These are phyloP conservation scores for Malthinus flaveolus DNA, from an alignment of 2,888 invertebrate genomes.

Conservation along the genomic window DNA sequence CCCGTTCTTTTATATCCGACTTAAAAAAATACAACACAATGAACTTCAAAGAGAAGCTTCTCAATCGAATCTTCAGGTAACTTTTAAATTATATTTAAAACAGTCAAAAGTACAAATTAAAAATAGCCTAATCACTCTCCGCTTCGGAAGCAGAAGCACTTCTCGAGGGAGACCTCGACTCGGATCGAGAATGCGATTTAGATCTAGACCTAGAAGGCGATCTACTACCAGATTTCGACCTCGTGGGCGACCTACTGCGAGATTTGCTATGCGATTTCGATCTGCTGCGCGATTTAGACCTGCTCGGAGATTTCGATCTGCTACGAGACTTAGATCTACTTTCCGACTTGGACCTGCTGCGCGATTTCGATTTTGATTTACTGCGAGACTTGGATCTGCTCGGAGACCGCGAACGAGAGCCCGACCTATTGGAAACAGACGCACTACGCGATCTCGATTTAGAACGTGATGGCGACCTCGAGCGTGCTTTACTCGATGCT, in stretches of 20 bases:
- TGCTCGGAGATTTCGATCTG: conserved; percentile 40
- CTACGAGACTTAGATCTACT: conserved; percentile 43
- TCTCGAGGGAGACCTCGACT: conserved; percentile 29
- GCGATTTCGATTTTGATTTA: conserved; percentile 44
- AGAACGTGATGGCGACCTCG: conserved; percentile 46
- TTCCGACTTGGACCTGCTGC: conserved; percentile 43
- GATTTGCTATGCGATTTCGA: conserved; percentile 45
- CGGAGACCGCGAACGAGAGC: conserved; percentile 37
- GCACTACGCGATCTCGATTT: conserved; percentile 48
- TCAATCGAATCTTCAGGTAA: conserved; percentile 62
- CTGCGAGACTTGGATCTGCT: conserved; percentile 42
- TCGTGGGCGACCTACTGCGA: conserved; percentile 42
- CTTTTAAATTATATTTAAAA: conserved; percentile 23
- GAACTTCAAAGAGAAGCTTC: conserved; percentile 56
- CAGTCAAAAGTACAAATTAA: conserved; percentile 12
- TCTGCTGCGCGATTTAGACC: conserved; percentile 43
- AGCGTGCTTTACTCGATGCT: conserved; percentile 54
- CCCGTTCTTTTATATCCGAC: conserved; percentile 59
- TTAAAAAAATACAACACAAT: conserved; percentile 58
- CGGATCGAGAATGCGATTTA: conserved; percentile 41
- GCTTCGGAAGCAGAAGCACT: conserved; percentile 49
- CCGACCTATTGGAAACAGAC: conserved; percentile 38
- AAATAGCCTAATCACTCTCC: conserved; percentile 24
- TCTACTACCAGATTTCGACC: conserved; percentile 42
- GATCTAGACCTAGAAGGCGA: conserved; percentile 44